Evolutionary conservation across 2,113 vertebrate genomes (phyloP), one percentile per base, ranked within the genome.

Genomic region (Suricata suricatta): DNA sequence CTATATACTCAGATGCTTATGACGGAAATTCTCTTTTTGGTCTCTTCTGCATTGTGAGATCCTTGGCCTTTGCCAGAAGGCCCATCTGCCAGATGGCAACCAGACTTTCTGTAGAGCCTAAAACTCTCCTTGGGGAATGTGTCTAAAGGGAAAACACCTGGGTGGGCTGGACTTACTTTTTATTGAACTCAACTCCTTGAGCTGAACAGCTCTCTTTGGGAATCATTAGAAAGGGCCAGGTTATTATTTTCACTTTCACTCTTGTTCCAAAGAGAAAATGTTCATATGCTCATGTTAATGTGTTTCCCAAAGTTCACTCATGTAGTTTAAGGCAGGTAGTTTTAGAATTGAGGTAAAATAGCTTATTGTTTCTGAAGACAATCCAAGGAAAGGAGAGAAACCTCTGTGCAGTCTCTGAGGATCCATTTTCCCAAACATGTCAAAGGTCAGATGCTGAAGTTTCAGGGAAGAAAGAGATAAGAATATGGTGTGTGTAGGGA

Each of bases 321-420:
- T 96, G 90, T 92, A 77, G 64, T 89, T 98, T 82, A 92, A 74
- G 29, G 19, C 80, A 84, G 17, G 72, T 94, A 64, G 25, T 57
- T 96, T 93, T 60, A 44, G 79, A 91, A 80, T 84, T 50, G n/a
- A 82, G 10, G 72, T 90, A 57, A 77, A 82, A 93, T 72, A 63
- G 57, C 76, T 90, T 82, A 33, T 92, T 3, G 82, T 90, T 97
- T 84, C 7, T 92, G 54, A 97, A 95, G 84, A 95, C 85, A 72
- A 63, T 60, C 38, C 29, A 33, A 82, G 25, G 57, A 16, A 92
- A 76, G 69, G 31, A 93, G 50, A 85, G 38, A 88, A 80, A 71
- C 7, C 76, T 91, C 3, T 38, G 47, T 35, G 33, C 52, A 29
- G 63, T 79, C 25, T 86, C 17, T 74, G 86, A 72, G n/a, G 11